Evolutionary conservation across 2,888 invertebrate species (phyloP), one percentile per base, ranked within the genome.

Genomic region (Heliconius ethilla): DNA sequence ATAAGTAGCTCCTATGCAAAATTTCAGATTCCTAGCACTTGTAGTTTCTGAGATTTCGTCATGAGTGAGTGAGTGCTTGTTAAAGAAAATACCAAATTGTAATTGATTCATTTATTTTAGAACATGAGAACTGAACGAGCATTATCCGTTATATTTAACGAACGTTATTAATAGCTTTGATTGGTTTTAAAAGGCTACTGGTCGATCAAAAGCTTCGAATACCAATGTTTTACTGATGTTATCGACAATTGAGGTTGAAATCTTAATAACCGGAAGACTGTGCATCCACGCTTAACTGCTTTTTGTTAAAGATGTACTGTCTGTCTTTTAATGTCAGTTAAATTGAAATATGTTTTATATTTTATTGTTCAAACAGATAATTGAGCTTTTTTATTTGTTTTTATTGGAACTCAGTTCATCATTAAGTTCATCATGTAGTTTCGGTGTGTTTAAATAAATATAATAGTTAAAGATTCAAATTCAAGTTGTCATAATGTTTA

Each of bases 171-270:
- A 83, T 82, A 82, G 81, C 81, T 81, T 33, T 75, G 82, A 82
- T 83, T 81, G 77, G 79, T 82, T 79, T 81, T 76, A 80, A 82
- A 81, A 80, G 77, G 82, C 84, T 83, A 84, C 83, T 81, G 82
- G 79, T 59, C 78, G 51, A 77, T 76, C 76, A 75, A 80, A 78
- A 80, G 82, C 83, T 83, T 85, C 82, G 85, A 86, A 89, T 88
- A 85, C 86, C 87, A 86, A 85, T 83, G 86, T 76, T 85, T 84
- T 83, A 84, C 75, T 83, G 83, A 91, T 91, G 82, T 83, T 88
- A 90, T 72, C 83, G 80, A 83, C 88, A 90, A 89, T 89, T 87
- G 87, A 82, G 82, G 82, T 74, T 74, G 80, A 70, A 75, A 72
- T 70, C 72, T 75, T 70, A 70, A 78, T 78, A 78, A 78, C 51